These are phyloP conservation scores for Cyanistes caeruleus DNA, from an alignment of 2,113 vertebrate genomes.

Conservation along the genomic window DNA sequence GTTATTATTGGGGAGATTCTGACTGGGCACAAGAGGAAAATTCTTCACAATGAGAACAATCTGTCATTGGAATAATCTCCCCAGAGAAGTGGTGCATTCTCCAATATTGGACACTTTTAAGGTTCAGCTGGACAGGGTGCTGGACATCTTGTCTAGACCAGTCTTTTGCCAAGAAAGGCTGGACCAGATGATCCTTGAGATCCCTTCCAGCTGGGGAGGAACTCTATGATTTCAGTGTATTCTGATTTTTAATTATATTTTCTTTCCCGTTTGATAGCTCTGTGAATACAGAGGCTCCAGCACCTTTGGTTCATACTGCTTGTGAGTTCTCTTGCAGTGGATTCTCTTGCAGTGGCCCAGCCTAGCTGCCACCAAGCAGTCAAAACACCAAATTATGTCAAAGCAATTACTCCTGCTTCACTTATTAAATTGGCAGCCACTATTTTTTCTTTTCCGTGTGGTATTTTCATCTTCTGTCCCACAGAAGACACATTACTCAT, in stretches of 20 bases:
- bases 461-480: conserved; percentile 24
- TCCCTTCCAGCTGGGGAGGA: neutral
- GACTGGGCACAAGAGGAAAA: neutral
- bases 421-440: conserved; percentile 6
- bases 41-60: neutral
- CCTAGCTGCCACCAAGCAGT: neutral
- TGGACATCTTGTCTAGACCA: neutral
- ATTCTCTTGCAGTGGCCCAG: neutral
- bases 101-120: neutral
- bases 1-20: neutral
- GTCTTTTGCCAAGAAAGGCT: neutral
- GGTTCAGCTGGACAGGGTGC: neutral
- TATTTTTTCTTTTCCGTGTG: conserved; percentile 6
- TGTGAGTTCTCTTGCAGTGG: neutral
- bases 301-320: neutral
- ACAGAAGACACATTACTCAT: conserved; percentile 27
- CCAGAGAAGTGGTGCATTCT: neutral
- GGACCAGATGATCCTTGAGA: neutral
- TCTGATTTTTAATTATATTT: neutral
- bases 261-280: neutral
- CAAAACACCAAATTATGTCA: neutral
- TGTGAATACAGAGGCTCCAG: neutral
- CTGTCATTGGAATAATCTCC: neutral
- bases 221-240: neutral
- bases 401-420: neutral